Conservation (phyloP, 2,888 invertebrate genomes). For the Melipona beecheii region DNA sequence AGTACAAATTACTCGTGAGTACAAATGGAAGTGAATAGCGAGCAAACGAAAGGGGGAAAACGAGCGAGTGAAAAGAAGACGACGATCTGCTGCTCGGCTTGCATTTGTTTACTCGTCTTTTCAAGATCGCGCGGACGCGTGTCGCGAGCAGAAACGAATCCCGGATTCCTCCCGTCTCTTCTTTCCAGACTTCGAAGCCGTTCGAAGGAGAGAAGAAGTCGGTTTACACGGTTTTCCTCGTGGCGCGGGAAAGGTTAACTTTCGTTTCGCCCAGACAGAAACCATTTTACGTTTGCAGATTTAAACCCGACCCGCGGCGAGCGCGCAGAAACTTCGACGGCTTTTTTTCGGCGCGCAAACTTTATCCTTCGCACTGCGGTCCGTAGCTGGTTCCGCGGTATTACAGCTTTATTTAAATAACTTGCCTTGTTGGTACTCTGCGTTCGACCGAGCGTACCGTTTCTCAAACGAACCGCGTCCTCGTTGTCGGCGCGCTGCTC, state of each 20-base stretch:
- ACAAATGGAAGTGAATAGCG: too few species aligned
- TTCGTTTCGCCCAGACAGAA: slow-evolving; percentile 24
- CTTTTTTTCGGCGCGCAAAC: slow-evolving; percentile 52
- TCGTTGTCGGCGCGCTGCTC: not conserved
- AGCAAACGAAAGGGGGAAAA: not conserved
- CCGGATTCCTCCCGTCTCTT: slow-evolving; percentile 29
- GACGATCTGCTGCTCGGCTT: slow-evolving; percentile 2
- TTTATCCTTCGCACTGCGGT: slow-evolving; percentile 37
- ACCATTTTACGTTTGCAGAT: slow-evolving; percentile 60
- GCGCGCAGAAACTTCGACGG: slow-evolving; percentile 29
- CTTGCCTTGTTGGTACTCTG: not conserved
- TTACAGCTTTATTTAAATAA: slow-evolving; percentile 45
- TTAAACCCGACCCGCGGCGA: slow-evolving; percentile 1
- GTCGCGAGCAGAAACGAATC: slow-evolving; percentile 28
- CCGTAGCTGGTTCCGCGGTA: slow-evolving; percentile 26
- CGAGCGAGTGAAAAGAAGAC: not conserved
- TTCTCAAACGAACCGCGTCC: slow-evolving; percentile 15
- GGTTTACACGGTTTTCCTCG: slow-evolving; percentile 28
- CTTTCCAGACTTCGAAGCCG: not conserved
- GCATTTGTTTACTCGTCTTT: slow-evolving; percentile 19
- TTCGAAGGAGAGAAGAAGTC: slow-evolving; percentile 36
- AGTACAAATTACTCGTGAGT: too few species aligned
- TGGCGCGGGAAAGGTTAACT: slow-evolving; percentile 37
- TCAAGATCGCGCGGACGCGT: not conserved
- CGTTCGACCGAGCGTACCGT: not conserved